These are phyloP conservation scores for Labeo catla DNA, from an alignment of 2,113 vertebrate species.

Conservation along the genomic window DNA sequence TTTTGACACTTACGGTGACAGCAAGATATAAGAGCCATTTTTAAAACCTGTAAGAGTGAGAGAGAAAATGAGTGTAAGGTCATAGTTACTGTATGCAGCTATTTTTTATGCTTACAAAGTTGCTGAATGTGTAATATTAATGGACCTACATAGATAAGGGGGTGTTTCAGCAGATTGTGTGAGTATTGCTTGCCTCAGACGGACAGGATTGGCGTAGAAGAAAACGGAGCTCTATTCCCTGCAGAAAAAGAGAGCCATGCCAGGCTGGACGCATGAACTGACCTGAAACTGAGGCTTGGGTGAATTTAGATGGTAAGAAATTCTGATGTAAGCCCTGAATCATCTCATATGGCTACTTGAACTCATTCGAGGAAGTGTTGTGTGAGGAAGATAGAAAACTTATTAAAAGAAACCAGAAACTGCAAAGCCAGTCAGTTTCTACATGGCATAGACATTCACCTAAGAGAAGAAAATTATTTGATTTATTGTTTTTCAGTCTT, in stretches of 20 bases:
- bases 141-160: neutral
- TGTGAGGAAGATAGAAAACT: neutral
- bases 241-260: neutral
- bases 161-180: neutral
- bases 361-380: neutral
- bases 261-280: neutral
- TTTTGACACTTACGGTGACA: slow-evolving; percentile 30
- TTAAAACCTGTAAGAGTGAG: neutral
- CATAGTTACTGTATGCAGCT: neutral
- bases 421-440: neutral
- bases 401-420: slow-evolving; percentile 5
- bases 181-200: slow-evolving; percentile 23
- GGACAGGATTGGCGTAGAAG: neutral
- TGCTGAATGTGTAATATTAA: slow-evolving; percentile 27
- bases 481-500: neutral
- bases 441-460: neutral
- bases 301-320: slow-evolving; percentile 4
- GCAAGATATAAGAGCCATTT: slow-evolving; percentile 10
- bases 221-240: slow-evolving; percentile 4
- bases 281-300: neutral
- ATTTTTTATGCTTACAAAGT: slow-evolving; percentile 15
- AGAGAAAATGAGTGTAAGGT: slow-evolving; percentile 18
- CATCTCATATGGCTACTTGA: slow-evolving; percentile 23
- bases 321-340: slow-evolving; percentile 48
- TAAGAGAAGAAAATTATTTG: neutral